These are phyloP conservation scores for Festucalex cinctus DNA, from an alignment of 2,113 vertebrate genomes.

Conservation along the genomic window DNA sequence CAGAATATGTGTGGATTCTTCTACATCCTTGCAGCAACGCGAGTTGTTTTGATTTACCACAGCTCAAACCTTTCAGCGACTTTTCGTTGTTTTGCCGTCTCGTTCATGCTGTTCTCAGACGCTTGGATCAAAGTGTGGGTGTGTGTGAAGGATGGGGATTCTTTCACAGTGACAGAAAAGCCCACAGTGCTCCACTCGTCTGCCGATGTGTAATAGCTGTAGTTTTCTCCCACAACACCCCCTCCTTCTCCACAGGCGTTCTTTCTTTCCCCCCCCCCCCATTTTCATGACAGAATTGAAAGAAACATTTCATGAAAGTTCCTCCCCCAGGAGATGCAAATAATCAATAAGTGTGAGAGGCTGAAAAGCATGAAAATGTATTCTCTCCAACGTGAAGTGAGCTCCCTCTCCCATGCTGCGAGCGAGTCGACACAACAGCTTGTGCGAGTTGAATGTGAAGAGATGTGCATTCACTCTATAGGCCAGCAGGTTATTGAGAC, in stretches of 20 bases:
- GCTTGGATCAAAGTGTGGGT: constrained; percentile 28
- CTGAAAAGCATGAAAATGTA: constrained; percentile 57
- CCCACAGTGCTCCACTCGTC: constrained; percentile 31
- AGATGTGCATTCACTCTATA: background rate
- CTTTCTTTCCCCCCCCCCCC: constrained; percentile 21
- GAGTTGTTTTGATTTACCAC: constrained; percentile 1
- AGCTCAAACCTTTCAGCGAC: constrained; percentile 10
- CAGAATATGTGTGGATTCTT: background rate
- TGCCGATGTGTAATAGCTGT: constrained; percentile 39
- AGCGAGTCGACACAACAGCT: constrained; percentile 9
- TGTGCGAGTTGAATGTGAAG: background rate
- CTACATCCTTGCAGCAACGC: background rate
- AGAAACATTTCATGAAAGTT: constrained; percentile 58
- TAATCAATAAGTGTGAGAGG: constrained; percentile 61
- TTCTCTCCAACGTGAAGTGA: constrained; percentile 46
- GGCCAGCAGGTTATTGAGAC: background rate
- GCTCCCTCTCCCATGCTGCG: constrained; percentile 19
- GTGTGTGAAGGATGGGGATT: constrained; percentile 23
- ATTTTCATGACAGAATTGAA: constrained; percentile 58
- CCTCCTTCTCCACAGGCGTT: constrained; percentile 20
- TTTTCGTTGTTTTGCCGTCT: constrained; percentile 17
- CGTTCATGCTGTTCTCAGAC: constrained; percentile 24
- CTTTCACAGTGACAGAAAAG: constrained; percentile 42
- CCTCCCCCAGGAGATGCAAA: constrained; percentile 40
- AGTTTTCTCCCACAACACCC: constrained; percentile 2